Conservation (phyloP, 2,797 vertebrate genomes). For the Dipus sagitta region DNA sequence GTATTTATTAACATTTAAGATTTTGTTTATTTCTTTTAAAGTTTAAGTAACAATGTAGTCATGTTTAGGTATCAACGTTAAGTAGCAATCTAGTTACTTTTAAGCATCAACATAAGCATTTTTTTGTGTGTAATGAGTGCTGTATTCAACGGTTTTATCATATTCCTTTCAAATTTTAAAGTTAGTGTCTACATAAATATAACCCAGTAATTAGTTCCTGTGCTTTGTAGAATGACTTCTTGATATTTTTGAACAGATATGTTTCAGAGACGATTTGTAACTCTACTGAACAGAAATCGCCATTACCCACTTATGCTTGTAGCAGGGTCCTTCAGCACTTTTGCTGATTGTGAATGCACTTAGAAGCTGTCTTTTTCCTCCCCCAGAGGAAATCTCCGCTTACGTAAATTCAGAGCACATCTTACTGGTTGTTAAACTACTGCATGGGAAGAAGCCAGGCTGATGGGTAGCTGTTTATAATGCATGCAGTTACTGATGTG, state of each 20-base stretch:
- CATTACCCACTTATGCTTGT: background rate
- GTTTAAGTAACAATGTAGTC: background rate
- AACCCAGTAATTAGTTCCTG: background rate
- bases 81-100: background rate
- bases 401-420: conserved; percentile 19
- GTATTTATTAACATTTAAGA: conserved; percentile 55
- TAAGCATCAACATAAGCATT: conserved; percentile 10
- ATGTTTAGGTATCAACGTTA: too few species aligned
- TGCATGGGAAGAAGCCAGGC: background rate
- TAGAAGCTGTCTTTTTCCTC: background rate
- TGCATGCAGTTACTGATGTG: background rate
- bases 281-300: conserved; percentile 18
- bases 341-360: conserved; percentile 27
- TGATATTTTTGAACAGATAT: background rate
- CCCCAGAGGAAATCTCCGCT: background rate
- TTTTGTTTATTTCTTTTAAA: background rate
- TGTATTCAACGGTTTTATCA: background rate
- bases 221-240: background rate
- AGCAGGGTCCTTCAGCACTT: background rate
- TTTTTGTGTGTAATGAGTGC: background rate
- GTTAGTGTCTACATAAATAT: background rate
- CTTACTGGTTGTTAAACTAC: background rate
- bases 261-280: background rate
- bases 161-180: conserved; percentile 50
- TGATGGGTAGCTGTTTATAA: background rate